These are phyloP conservation scores for Taenioides sp. DNA, from an alignment of 2,797 vertebrate genomes.

Conservation along the genomic window DNA sequence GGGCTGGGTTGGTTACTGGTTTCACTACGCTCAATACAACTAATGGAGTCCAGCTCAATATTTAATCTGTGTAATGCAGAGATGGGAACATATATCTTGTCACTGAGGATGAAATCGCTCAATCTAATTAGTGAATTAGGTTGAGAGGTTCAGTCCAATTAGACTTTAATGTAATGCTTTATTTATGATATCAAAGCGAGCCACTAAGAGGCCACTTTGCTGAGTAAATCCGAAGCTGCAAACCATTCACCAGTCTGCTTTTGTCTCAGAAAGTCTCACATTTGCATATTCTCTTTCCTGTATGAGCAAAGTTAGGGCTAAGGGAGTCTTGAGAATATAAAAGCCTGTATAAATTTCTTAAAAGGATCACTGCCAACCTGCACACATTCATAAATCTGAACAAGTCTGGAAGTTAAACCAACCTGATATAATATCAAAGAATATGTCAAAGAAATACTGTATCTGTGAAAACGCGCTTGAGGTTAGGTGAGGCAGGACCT, in stretches of 20 bases:
- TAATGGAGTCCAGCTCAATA: constrained; percentile 80
- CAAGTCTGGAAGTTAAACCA: constrained; percentile 40
- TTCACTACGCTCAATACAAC: constrained; percentile 75
- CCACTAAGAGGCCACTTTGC: constrained; percentile 78
- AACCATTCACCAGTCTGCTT: constrained; percentile 48
- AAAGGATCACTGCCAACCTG: constrained; percentile 22
- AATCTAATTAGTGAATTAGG: constrained; percentile 83
- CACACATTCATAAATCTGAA: constrained; percentile 35
- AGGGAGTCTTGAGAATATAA: constrained; percentile 30
- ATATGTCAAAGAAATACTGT: background rate
- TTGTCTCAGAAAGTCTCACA: constrained; percentile 49
- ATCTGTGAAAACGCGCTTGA: background rate
- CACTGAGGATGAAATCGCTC: constrained; percentile 79
- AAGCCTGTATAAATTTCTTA: constrained; percentile 35
- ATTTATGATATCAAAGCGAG: constrained; percentile 85
- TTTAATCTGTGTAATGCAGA: constrained; percentile 83
- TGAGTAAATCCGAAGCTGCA: constrained; percentile 72
- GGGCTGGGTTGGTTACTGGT: constrained; percentile 75
- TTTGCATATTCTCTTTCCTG: constrained; percentile 47
- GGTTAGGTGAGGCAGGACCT: background rate
- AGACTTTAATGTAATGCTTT: constrained; percentile 81
- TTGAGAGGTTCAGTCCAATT: constrained; percentile 76
- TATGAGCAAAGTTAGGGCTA: constrained; percentile 31
- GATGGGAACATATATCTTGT: constrained; percentile 81
- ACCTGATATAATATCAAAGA: constrained; percentile 2